These are phyloP conservation scores for Stenopsyche tienmushanensis DNA, from an alignment of 1,140 invertebrate genomes.

Conservation along the genomic window DNA sequence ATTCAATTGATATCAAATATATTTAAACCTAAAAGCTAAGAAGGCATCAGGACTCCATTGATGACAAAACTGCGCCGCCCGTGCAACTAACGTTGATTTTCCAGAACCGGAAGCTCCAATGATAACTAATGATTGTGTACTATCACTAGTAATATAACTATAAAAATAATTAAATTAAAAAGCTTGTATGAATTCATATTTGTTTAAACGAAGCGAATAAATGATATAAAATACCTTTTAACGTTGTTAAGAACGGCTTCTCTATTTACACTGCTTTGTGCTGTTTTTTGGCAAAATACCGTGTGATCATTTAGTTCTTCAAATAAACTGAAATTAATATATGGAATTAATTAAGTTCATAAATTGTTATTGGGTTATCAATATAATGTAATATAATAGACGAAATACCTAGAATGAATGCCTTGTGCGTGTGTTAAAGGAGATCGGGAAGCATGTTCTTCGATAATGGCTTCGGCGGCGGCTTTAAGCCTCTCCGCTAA, in stretches of 20 bases:
- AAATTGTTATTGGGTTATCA: too few relatives aligned
- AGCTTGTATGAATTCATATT: slow-evolving; percentile 5
- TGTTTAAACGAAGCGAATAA: not conserved
- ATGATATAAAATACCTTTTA: slow-evolving; percentile 58
- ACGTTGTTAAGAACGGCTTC: slow-evolving; percentile 64
- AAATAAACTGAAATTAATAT: slow-evolving; percentile 55
- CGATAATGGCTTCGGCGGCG: slow-evolving; percentile 48
- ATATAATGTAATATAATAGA: not conserved
- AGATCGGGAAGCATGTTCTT: slow-evolving; percentile 45
- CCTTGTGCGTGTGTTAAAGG: slow-evolving; percentile 45
- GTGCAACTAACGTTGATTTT: slow-evolving; percentile 74
- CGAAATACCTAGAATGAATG: slow-evolving; percentile 47
- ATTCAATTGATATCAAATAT: not conserved
- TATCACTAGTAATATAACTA: slow-evolving; percentile 67
- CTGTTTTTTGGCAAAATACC: slow-evolving; percentile 63
- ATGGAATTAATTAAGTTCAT: not conserved
- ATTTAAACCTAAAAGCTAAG: slow-evolving; percentile 49
- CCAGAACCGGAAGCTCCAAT: slow-evolving; percentile 77
- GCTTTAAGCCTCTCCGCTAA: slow-evolving; percentile 49
- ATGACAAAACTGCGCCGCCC: slow-evolving; percentile 65
- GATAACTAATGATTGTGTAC: slow-evolving; percentile 67
- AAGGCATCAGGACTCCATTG: slow-evolving; percentile 67
- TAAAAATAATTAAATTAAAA: slow-evolving; percentile 9
- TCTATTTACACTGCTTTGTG: slow-evolving; percentile 63
- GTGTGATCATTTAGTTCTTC: slow-evolving; percentile 70